These are phyloP conservation scores for Eupristina koningsbergeri DNA, from an alignment of 1,140 invertebrate genomes.

Conservation along the genomic window DNA sequence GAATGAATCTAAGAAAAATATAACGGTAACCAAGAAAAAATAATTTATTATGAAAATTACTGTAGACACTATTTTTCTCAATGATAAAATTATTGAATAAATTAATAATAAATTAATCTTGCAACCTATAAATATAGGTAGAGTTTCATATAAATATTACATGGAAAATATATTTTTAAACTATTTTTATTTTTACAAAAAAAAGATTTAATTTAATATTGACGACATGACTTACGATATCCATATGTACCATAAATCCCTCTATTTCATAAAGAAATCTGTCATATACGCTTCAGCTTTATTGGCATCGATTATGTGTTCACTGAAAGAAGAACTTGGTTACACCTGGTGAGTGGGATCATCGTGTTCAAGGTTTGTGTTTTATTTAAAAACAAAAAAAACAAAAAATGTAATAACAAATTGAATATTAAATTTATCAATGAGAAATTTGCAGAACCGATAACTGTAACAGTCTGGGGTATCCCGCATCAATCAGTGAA, in stretches of 20 bases:
- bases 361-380: conserved; percentile 34
- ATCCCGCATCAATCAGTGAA: conserved; percentile 66
- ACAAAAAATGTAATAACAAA: neutral
- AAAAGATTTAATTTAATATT: too few species aligned
- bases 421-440: neutral
- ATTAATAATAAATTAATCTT: neutral
- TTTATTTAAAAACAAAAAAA: too few species aligned
- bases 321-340: conserved; percentile 25
- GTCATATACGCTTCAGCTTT: conserved; percentile 47
- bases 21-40: too few species aligned
- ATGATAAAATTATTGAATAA: too few species aligned
- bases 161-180: too few species aligned
- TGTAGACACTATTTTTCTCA: too few species aligned
- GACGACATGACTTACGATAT: neutral
- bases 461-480: conserved; percentile 66
- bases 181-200: too few species aligned
- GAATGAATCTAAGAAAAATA: too few species aligned
- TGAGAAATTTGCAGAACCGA: conserved; percentile 60
- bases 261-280: conserved; percentile 13
- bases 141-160: too few species aligned
- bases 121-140: neutral
- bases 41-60: too few species aligned
- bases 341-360: conserved; percentile 42
- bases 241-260: neutral
- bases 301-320: conserved; percentile 43